Evolutionary conservation across 2,888 invertebrate species (phyloP).

Genomic region (Caenorhabditis macrosperma): DNA sequence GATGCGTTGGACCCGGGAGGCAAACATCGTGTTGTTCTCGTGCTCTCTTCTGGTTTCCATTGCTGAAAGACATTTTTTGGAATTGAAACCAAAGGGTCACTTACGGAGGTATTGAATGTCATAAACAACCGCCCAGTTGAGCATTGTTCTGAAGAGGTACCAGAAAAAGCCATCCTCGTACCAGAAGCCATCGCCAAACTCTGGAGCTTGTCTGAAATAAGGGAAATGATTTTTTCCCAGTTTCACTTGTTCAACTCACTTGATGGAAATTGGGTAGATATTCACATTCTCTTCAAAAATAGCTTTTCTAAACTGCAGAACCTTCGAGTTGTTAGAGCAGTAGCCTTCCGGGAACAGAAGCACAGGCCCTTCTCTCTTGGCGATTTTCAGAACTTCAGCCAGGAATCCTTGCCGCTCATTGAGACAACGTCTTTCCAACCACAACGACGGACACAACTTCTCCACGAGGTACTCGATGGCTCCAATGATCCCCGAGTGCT

Average conservation of each 20-base stretch:
- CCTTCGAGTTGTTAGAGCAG: constrained; percentile 72
- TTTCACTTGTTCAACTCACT: constrained; percentile 26
- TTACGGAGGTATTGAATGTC: constrained; percentile 70
- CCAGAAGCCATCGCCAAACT: constrained; percentile 70
- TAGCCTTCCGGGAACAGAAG: constrained; percentile 76
- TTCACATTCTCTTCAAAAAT: constrained; percentile 65
- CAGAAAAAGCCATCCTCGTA: constrained; percentile 66
- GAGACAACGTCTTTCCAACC: constrained; percentile 71
- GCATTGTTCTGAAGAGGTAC: constrained; percentile 66
- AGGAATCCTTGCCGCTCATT: constrained; percentile 71
- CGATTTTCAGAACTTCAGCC: constrained; percentile 67
- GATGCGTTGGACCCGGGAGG: constrained; percentile 59
- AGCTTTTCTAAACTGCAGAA: constrained; percentile 70
- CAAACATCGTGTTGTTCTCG: constrained; percentile 63
- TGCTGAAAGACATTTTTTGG: constrained; percentile 26
- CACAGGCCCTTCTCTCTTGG: constrained; percentile 71
- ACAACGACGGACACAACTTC: constrained; percentile 71
- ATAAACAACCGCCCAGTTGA: constrained; percentile 70
- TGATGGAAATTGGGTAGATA: constrained; percentile 69
- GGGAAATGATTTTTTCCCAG: background rate
- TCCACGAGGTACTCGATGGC: constrained; percentile 71
- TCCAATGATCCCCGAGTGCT: constrained; percentile 73
- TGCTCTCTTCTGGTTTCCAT: constrained; percentile 20
- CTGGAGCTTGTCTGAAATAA: constrained; percentile 55
- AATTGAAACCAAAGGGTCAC: background rate